phyloP scores from a whole-genome alignment of 2,797 vertebrate species.

The Mycteria americana region DNA sequence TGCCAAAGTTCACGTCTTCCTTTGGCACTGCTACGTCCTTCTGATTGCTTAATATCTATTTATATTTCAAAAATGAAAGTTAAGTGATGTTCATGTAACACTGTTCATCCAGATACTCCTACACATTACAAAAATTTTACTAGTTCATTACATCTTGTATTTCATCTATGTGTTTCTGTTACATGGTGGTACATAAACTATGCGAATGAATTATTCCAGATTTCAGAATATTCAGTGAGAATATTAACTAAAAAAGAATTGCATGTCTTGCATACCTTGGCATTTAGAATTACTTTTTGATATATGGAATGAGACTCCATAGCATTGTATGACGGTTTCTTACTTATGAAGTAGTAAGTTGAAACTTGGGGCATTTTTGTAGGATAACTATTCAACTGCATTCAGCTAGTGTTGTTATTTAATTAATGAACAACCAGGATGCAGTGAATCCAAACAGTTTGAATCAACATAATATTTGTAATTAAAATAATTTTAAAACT shows the following conservation, averaged over 20 bases:
- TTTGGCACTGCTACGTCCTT: neutral
- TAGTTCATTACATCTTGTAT: neutral
- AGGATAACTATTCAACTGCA: neutral
- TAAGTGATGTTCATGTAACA: neutral
- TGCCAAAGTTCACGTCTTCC: neutral
- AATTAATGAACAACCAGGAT: neutral
- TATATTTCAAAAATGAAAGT: neutral
- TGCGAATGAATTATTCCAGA: neutral
- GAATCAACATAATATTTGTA: neutral
- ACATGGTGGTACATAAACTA: neutral
- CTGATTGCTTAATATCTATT: neutral
- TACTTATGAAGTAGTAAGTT: neutral
- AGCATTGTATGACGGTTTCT: neutral
- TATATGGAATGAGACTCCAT: neutral
- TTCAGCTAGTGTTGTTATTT: neutral
- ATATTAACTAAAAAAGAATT: neutral
- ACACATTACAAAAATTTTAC: neutral
- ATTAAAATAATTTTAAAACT: neutral
- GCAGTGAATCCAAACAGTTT: neutral
- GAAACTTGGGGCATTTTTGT: neutral
- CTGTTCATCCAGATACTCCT: neutral
- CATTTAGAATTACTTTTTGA: neutral
- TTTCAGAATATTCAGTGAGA: neutral
- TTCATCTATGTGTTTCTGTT: neutral
- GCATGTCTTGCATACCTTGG: neutral